Conservation (phyloP, 2,113 vertebrate species). For the Gobius niger region DNA sequence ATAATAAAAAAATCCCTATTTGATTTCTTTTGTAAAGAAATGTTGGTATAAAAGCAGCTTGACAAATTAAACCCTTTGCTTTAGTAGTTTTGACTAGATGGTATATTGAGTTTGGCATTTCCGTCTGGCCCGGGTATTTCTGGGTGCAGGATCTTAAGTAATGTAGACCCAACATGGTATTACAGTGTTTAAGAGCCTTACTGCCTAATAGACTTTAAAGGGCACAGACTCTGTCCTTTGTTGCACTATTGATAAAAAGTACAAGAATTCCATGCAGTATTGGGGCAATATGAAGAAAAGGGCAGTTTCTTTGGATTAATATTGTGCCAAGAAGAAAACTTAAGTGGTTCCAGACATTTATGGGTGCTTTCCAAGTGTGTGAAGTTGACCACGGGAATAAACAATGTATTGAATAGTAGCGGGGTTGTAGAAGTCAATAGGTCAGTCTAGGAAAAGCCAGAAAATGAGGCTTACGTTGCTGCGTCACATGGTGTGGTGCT, state of each 20-base stretch:
- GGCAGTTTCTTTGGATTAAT: neutral
- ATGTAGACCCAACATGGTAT: constrained; percentile 55
- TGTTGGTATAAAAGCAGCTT: neutral
- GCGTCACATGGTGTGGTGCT: constrained; percentile 44
- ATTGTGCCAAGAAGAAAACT: neutral
- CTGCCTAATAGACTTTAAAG: constrained; percentile 71
- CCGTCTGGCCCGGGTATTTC: constrained; percentile 49
- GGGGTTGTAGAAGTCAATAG: constrained; percentile 39
- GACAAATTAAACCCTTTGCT: neutral
- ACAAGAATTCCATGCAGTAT: neutral
- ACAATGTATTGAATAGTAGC: constrained; percentile 59
- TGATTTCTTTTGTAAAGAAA: constrained; percentile 27
- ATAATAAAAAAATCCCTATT: constrained; percentile 60
- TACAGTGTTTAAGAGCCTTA: constrained; percentile 74
- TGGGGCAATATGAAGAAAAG: neutral
- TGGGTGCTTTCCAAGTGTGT: constrained; percentile 36
- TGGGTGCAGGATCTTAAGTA: constrained; percentile 46
- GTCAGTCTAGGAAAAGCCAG: constrained; percentile 51
- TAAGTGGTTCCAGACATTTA: neutral
- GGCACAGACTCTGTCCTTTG: constrained; percentile 15
- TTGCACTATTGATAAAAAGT: neutral
- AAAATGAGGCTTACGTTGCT: constrained; percentile 57
- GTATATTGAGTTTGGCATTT: constrained; percentile 32
- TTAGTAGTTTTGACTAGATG: constrained; percentile 5
- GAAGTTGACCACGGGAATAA: constrained; percentile 62